Evolutionary conservation across 2,888 invertebrate genomes (phyloP).

Genomic region (Limnephilus marmoratus): DNA sequence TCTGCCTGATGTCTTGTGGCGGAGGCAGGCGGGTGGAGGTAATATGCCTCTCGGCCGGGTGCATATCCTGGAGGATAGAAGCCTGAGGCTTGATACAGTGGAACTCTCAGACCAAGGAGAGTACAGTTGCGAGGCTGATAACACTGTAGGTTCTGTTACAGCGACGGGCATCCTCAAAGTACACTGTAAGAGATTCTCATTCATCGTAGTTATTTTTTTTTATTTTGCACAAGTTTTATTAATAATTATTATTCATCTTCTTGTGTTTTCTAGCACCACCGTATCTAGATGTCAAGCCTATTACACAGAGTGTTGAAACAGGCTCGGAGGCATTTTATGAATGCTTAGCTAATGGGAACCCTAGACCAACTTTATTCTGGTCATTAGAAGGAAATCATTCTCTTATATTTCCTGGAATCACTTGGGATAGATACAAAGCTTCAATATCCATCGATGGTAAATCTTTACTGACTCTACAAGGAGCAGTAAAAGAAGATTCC

Average conservation of each 20-base stretch:
- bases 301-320: conserved; percentile 83
- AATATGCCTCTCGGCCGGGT: conserved; percentile 89
- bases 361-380: conserved; percentile 92
- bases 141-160: conserved; percentile 86
- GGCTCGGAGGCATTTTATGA: conserved; percentile 86
- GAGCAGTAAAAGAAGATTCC: conserved; percentile 83
- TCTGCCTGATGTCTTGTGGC: conserved; percentile 89
- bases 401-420: conserved; percentile 87
- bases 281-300: conserved; percentile 81
- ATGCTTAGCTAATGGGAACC: conserved; percentile 89
- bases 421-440: conserved; percentile 84
- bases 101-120: conserved; percentile 88
- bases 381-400: conserved; percentile 91
- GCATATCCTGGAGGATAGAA: conserved; percentile 87
- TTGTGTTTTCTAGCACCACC: conserved; percentile 80
- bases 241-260: background rate
- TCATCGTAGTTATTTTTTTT: background rate
- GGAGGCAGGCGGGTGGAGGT: conserved; percentile 84
- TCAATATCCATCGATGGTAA: conserved; percentile 81
- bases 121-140: conserved; percentile 90
- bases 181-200: conserved; percentile 80
- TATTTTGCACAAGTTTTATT: background rate
- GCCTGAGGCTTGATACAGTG: conserved; percentile 85
- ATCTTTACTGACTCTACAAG: conserved; percentile 79
- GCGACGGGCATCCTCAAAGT: conserved; percentile 87